These are phyloP conservation scores for Wiebesia pumilae DNA, from an alignment of 1,140 invertebrate genomes.

Conservation along the genomic window DNA sequence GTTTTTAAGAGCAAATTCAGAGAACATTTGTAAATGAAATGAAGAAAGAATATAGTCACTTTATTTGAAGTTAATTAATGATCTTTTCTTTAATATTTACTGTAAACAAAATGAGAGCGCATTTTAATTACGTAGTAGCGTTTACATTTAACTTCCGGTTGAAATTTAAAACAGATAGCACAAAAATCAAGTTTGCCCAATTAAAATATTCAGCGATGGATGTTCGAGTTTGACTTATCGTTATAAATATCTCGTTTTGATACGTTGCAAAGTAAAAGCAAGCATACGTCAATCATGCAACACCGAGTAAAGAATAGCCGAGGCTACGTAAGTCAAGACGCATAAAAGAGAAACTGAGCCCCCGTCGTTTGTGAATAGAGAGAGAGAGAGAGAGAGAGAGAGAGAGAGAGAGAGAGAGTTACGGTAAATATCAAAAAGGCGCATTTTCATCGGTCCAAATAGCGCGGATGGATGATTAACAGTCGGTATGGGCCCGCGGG, in stretches of 20 bases:
- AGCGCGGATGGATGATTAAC: background rate
- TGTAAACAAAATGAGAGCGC: background rate
- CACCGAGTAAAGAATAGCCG: background rate
- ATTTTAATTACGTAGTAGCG: background rate
- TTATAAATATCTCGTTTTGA: background rate
- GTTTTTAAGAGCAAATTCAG: no score
- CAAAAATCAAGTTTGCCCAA: no score
- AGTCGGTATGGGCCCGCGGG: no score
- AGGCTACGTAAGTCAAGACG: no score
- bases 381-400: background rate
- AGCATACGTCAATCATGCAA: background rate
- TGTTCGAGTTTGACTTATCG: background rate
- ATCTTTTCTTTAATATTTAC: no score
- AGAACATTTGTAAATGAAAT: no score
- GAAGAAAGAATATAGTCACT: no score
- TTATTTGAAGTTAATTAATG: no score
- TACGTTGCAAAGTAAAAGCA: background rate
- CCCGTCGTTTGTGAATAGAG: background rate
- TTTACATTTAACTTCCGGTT: background rate
- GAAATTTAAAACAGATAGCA: background rate
- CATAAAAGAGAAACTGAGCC: background rate
- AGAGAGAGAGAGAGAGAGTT: background rate
- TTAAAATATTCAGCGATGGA: background rate
- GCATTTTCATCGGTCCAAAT: background rate
- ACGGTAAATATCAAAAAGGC: background rate